These are phyloP conservation scores for Corythornis vintsioides DNA, from an alignment of 2,113 vertebrate species.

Conservation along the genomic window DNA sequence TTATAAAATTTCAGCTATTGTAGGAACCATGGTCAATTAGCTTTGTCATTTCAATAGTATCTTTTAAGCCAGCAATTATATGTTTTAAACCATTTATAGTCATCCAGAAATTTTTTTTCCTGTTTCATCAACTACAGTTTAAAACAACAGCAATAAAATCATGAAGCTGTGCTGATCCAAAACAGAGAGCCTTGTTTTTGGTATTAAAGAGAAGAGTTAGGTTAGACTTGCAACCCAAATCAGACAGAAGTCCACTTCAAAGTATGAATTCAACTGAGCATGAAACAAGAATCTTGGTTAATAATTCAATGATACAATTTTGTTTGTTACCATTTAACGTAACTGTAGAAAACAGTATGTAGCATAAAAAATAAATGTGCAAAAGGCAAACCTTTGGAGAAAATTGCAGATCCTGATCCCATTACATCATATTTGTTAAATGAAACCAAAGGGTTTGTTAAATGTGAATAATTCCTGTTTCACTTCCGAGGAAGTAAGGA, in stretches of 20 bases:
- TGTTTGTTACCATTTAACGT: not conserved
- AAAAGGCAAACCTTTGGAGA: not conserved
- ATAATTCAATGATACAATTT: not conserved
- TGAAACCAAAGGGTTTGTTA: fast-evolving
- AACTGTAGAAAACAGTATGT: not conserved
- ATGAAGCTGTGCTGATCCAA: not conserved
- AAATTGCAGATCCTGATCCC: not conserved
- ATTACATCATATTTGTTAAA: not conserved
- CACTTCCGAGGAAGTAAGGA: not conserved
- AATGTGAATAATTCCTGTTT: not conserved
- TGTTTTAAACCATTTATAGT: not conserved
- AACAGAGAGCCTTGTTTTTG: not conserved
- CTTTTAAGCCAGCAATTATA: not conserved
- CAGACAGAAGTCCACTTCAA: not conserved
- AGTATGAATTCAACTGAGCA: not conserved
- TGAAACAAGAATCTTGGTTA: not conserved
- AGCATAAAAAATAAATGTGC: not conserved
- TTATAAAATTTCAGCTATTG: not conserved
- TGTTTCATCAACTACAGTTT: not conserved
- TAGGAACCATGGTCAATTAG: not conserved
- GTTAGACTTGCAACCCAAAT: not conserved
- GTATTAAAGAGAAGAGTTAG: not conserved
- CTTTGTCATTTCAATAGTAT: not conserved
- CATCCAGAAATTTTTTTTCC: not conserved
- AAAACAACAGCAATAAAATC: not conserved